Evolutionary conservation across 2,888 invertebrate species (phyloP).

Genomic region (Platycnemis pennipes): DNA sequence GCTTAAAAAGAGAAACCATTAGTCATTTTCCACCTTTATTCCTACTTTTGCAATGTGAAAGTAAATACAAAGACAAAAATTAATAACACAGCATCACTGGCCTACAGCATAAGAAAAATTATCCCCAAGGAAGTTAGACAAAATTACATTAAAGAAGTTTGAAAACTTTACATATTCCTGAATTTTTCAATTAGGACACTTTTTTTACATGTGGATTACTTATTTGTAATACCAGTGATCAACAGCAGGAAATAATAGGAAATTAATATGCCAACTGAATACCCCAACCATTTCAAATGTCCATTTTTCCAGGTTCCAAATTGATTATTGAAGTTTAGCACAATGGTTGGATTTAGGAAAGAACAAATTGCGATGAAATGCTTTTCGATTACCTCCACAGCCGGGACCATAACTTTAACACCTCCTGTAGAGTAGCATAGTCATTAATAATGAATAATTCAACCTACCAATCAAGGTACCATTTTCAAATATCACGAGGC

Average conservation of each 20-base stretch:
- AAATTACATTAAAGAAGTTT: not conserved
- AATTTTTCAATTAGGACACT: not conserved
- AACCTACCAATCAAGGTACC: not conserved
- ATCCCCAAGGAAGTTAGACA: conserved; percentile 8
- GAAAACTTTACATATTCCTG: conserved; percentile 6
- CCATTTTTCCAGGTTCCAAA: not conserved
- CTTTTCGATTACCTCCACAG: conserved; percentile 40
- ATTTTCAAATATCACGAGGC: not conserved
- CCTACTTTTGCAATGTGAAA: conserved; percentile 33
- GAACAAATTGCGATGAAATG: not conserved
- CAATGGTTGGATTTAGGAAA: not conserved
- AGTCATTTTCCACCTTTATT: conserved; percentile 38
- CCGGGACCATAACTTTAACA: conserved; percentile 58
- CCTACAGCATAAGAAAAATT: conserved; percentile 39
- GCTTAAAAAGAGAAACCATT: conserved; percentile 67
- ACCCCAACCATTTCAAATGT: not conserved
- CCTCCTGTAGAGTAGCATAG: conserved; percentile 63
- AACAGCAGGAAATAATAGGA: not conserved
- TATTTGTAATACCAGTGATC: not conserved
- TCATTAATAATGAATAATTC: conserved; percentile 39
- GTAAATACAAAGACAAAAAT: conserved; percentile 44
- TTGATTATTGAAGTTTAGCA: not conserved
- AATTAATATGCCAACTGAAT: not conserved
- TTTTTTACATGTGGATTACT: not conserved
- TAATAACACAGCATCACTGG: conserved; percentile 28